A percentile compares a stretch with the other conserved stretches of the same genome.
phyloP scores from a whole-genome alignment of 1,140 invertebrate species.

The Rhopalosiphum padi region DNA sequence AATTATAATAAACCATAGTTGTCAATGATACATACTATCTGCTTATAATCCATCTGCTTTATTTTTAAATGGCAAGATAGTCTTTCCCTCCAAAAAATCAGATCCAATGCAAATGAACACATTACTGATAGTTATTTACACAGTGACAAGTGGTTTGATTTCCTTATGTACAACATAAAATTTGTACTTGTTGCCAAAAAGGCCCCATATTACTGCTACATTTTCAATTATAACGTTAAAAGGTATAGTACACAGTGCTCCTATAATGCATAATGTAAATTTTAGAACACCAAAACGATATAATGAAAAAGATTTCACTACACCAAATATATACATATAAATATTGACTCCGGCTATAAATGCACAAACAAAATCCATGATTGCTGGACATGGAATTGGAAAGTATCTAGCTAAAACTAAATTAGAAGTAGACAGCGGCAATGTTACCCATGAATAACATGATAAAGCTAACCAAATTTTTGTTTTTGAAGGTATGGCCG shows the following conservation, averaged over 20 bases:
- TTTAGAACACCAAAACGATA: constrained; percentile 82
- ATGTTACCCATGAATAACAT: constrained; percentile 94
- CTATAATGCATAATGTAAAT: constrained; percentile 81
- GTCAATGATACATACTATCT: constrained; percentile 3
- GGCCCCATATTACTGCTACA: constrained; percentile 90
- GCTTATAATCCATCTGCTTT: constrained; percentile 18
- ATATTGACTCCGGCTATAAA: constrained; percentile 92
- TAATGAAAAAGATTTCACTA: constrained; percentile 91
- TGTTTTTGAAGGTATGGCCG: constrained; percentile 79
- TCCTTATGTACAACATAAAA: constrained; percentile 96
- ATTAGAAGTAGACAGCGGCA: constrained; percentile 91
- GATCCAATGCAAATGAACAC: constrained; percentile 43
- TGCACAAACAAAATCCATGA: constrained; percentile 84
- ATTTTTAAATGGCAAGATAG: constrained; percentile 53
- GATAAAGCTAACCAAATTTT: constrained; percentile 88
- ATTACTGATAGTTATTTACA: constrained; percentile 43
- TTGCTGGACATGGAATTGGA: constrained; percentile 84
- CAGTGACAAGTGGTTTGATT: constrained; percentile 59
- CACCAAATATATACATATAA: constrained; percentile 96
- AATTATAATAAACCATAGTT: constrained; percentile 28
- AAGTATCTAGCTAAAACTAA: constrained; percentile 82
- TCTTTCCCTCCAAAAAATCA: constrained; percentile 52
- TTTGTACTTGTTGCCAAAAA: constrained; percentile 90
- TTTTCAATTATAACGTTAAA: constrained; percentile 94
- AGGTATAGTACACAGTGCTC: constrained; percentile 87